Evolutionary conservation across 2,113 vertebrate genomes (phyloP).

Genomic region (Micronisus gabar): DNA sequence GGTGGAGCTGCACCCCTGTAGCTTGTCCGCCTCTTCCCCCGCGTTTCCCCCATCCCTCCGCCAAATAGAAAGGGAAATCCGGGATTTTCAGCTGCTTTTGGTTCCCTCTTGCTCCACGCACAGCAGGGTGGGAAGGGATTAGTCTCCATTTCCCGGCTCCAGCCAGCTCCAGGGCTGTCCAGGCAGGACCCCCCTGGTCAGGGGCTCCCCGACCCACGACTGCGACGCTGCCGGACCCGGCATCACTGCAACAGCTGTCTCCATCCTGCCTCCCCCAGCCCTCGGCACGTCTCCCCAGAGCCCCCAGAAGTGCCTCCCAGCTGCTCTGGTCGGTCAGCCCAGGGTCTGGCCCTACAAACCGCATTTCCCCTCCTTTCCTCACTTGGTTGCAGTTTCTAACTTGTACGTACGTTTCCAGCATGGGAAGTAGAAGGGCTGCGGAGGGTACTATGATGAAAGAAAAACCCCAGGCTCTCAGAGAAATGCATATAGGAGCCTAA

Average conservation of each 20-base stretch:
- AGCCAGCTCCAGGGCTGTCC: neutral
- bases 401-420: neutral
- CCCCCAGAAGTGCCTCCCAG: neutral
- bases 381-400: neutral
- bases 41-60: neutral
- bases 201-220: neutral
- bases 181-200: rapidly evolving
- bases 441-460: neutral
- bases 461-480: neutral
- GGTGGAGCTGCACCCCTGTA: neutral
- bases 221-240: neutral
- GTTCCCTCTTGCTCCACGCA: neutral
- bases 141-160: neutral
- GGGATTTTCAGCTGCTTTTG: constrained; percentile 33
- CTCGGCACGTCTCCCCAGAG: neutral
- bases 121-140: neutral
- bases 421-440: neutral
- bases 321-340: neutral
- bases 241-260: neutral
- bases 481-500: rapidly evolving
- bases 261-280: neutral
- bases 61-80: constrained; percentile 23
- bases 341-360: neutral
- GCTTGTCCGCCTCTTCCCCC: neutral
- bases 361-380: neutral